A percentile compares a stretch with the other conserved stretches of the same genome.
Evolutionary conservation across 2,113 vertebrate species (phyloP).

Genomic region (Ictidomys tridecemlineatus): DNA sequence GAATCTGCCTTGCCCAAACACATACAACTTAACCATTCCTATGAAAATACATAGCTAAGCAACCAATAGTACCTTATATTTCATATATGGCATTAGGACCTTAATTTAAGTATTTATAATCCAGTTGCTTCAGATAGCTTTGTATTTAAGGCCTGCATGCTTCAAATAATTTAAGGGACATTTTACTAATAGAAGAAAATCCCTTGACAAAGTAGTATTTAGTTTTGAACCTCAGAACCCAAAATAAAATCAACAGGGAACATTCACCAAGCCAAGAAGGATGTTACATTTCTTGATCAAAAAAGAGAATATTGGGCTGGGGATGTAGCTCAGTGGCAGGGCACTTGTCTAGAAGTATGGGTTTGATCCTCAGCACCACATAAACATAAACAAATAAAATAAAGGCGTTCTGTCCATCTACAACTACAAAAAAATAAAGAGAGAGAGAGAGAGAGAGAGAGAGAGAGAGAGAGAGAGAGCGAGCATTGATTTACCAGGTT

Average conservation of each 20-base stretch:
- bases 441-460: background rate
- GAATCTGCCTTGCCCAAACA: background rate
- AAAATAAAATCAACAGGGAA: background rate
- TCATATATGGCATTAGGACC: background rate
- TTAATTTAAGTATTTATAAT: constrained; percentile 30
- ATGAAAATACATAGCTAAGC: background rate
- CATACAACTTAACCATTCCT: background rate
- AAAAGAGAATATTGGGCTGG: background rate
- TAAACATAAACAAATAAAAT: too few relatives aligned
- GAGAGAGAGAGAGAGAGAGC: background rate
- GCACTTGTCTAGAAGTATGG: too few relatives aligned
- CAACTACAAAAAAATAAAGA: too few relatives aligned
- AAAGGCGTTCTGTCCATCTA: too few relatives aligned
- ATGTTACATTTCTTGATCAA: background rate
- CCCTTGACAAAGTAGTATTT: constrained; percentile 47
- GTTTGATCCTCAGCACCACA: too few relatives aligned
- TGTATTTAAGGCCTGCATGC: background rate
- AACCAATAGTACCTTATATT: background rate
- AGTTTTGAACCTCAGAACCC: background rate
- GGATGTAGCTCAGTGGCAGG: too few relatives aligned
- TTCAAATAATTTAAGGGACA: constrained; percentile 37
- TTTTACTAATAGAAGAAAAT: constrained; percentile 41
- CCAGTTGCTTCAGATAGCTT: constrained; percentile 12
- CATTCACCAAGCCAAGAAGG: background rate
- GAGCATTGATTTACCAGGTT: background rate